Evolutionary conservation across 2,888 invertebrate species (phyloP).

Genomic region (Folsomia candida): DNA sequence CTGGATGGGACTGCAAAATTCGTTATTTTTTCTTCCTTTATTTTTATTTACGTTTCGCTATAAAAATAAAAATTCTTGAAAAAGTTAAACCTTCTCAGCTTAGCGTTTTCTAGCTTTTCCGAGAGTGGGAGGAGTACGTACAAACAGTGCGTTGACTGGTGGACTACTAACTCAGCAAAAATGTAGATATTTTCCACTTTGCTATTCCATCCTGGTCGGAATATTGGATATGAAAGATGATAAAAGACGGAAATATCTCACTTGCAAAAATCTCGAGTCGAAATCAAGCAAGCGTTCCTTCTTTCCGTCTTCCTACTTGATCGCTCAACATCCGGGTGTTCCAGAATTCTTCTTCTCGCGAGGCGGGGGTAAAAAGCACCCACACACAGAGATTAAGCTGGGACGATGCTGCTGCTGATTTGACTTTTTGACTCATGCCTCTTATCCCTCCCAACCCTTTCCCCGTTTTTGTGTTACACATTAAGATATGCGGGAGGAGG

Average conservation of each 20-base stretch:
- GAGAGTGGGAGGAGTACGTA: not conserved
- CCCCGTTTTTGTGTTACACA: not conserved
- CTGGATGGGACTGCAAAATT: not conserved
- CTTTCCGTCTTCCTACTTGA: not conserved
- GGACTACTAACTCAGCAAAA: not conserved
- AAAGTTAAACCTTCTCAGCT: not conserved
- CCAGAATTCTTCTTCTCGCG: not conserved
- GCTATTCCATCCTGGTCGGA: not conserved
- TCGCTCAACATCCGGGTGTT: not conserved
- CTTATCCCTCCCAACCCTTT: not conserved
- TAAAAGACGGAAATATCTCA: constrained; percentile 4
- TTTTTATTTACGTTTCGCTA: constrained; percentile 2
- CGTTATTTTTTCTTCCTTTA: constrained; percentile 3
- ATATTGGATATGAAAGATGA: constrained; percentile 1
- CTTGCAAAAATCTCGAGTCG: constrained; percentile 1
- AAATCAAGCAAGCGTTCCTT: not conserved
- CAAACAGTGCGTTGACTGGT: not conserved
- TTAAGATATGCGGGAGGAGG: not conserved
- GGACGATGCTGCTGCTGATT: not conserved
- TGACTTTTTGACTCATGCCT: constrained; percentile 1
- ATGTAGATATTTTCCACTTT: not conserved
- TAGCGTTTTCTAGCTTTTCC: not conserved
- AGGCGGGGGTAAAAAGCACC: not conserved
- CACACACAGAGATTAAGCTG: not conserved
- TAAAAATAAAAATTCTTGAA: constrained; percentile 1